These are phyloP conservation scores for Euleptes europaea DNA, from an alignment of 2,113 vertebrate genomes.

Conservation along the genomic window DNA sequence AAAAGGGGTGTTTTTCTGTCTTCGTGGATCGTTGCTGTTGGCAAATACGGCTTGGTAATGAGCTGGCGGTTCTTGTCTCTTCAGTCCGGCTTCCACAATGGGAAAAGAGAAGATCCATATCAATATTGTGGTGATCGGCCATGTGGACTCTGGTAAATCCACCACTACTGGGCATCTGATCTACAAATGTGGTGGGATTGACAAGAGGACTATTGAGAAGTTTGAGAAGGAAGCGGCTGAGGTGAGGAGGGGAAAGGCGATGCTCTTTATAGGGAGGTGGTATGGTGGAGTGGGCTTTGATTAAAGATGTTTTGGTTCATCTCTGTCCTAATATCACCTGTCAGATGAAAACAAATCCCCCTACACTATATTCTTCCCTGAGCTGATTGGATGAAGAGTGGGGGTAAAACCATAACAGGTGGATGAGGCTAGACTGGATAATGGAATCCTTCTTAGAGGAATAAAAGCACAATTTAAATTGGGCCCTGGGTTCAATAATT, in stretches of 20 bases:
- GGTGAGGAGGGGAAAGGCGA: background rate
- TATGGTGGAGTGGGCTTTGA: no score
- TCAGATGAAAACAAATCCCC: no score
- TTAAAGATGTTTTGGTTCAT: no score
- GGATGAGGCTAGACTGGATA: no score
- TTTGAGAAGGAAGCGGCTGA: slow-evolving; percentile 50
- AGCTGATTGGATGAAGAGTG: no score
- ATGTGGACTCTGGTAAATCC: slow-evolving; percentile 45
- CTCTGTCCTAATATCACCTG: no score
- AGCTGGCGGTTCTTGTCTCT: background rate
- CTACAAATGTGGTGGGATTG: slow-evolving; percentile 41
- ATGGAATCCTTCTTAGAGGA: no score
- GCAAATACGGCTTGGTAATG: background rate
- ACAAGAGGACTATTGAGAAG: slow-evolving; percentile 43
- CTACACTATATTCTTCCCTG: background rate
- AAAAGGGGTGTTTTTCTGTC: background rate
- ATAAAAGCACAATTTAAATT: no score
- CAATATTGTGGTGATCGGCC: slow-evolving; percentile 26
- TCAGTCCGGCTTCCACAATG: background rate
- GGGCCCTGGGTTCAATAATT: no score
- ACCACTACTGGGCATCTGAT: slow-evolving; percentile 42
- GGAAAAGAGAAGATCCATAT: slow-evolving; percentile 49
- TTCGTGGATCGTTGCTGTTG: background rate
- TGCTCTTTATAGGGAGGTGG: no score
- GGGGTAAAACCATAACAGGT: no score